Conservation (phyloP, 2,888 invertebrate genomes). For the Chironomus riparius region DNA sequence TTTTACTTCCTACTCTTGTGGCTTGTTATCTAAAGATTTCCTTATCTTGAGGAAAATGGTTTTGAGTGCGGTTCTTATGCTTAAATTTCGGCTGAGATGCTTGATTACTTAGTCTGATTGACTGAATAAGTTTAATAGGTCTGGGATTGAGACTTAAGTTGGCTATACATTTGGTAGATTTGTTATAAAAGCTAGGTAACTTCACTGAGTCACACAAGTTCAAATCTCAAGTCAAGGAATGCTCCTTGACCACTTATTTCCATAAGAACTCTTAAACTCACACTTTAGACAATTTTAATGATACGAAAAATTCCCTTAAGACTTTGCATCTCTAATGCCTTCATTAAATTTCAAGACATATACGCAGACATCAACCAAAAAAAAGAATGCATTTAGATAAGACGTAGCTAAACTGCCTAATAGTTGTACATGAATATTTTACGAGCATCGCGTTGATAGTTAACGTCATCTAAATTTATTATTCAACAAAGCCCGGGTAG, state of each 20-base stretch:
- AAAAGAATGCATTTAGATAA: background rate
- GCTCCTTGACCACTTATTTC: background rate
- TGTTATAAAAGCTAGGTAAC: too few relatives aligned
- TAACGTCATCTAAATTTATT: slow-evolving; percentile 20
- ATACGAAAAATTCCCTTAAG: background rate
- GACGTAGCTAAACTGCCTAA: background rate
- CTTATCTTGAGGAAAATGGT: too few relatives aligned
- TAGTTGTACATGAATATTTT: slow-evolving; percentile 8
- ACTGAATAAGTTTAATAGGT: too few relatives aligned
- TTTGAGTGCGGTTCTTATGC: too few relatives aligned
- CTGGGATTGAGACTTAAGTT: too few relatives aligned
- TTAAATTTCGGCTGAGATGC: too few relatives aligned
- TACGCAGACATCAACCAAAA: background rate
- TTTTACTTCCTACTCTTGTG: too few relatives aligned
- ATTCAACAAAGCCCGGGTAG: background rate
- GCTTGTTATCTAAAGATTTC: too few relatives aligned
- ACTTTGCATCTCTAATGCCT: background rate
- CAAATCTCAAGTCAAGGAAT: too few relatives aligned
- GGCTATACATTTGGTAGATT: too few relatives aligned
- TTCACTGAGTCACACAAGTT: too few relatives aligned
- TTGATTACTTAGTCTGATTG: too few relatives aligned
- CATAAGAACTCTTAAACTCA: background rate
- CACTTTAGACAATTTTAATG: background rate
- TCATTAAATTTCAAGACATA: background rate
- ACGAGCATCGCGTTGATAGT: slow-evolving; percentile 17